Conservation (phyloP, 2,113 vertebrate species). For the Formicarius rufipectus region DNA sequence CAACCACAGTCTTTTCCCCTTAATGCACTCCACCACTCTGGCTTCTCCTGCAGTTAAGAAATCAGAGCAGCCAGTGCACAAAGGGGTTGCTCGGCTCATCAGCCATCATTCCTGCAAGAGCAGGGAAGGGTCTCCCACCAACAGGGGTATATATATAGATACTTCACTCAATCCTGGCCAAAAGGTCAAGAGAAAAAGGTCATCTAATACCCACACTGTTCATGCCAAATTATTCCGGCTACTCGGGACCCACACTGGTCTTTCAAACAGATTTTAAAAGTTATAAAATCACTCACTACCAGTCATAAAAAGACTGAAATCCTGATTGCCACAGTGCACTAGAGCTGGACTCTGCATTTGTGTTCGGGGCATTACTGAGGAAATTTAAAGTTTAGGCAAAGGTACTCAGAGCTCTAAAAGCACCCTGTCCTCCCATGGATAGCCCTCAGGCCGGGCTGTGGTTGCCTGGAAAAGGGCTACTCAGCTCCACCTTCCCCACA, state of each 20-base stretch:
- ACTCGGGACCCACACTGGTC: background rate
- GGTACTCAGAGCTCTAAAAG: background rate
- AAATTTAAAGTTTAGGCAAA: background rate
- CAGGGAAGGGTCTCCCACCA: background rate
- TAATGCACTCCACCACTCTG: background rate
- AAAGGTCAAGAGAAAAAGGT: conserved; percentile 45
- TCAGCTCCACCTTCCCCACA: background rate
- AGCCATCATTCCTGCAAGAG: background rate
- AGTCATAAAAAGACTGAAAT: background rate
- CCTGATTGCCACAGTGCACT: background rate
- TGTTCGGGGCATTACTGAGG: background rate
- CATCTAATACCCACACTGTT: background rate
- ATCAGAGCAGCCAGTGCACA: background rate
- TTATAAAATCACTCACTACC: background rate
- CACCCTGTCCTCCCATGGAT: rapidly evolving
- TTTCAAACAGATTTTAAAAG: background rate
- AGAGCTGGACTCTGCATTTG: background rate
- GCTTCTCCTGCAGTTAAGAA: background rate
- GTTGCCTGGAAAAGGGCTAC: background rate
- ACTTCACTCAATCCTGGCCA: background rate
- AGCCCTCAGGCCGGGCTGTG: rapidly evolving
- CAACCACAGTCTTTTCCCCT: background rate
- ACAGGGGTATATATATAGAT: conserved; percentile 36
- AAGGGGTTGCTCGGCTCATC: background rate
- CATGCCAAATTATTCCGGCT: conserved; percentile 19